Conservation (phyloP, 2,888 invertebrate species). For the Aquatica leii region DNA sequence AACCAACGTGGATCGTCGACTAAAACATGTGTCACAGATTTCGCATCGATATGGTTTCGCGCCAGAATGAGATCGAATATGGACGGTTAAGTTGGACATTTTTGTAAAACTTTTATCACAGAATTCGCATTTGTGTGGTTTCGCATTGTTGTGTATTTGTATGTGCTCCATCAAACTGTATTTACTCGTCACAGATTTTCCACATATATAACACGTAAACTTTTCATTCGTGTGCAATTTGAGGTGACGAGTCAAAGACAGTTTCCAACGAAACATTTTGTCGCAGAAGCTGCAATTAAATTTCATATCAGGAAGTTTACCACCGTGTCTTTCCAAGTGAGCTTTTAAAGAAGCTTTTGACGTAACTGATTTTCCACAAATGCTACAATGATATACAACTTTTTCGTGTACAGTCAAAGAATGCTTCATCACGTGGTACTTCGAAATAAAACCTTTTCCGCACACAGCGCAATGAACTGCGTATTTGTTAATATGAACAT, state of each 20-base stretch:
- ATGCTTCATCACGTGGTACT: no score
- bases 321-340: constrained; percentile 50
- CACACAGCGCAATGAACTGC: no score
- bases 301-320: constrained; percentile 46
- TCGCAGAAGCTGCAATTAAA: no score
- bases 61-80: constrained; percentile 56
- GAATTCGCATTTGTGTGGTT: constrained; percentile 51
- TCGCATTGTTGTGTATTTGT: constrained; percentile 50
- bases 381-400: no score
- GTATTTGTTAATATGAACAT: constrained; percentile 30
- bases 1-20: constrained; percentile 66
- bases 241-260: no score
- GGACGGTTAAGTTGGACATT: constrained; percentile 53
- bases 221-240: no score
- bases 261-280: no score
- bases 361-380: constrained; percentile 48
- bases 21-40: constrained; percentile 62
- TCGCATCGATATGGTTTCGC: constrained; percentile 55
- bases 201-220: constrained; percentile 49
- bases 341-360: constrained; percentile 49
- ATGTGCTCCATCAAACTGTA: constrained; percentile 51
- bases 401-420: no score
- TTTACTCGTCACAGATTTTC: constrained; percentile 50
- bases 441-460: constrained; percentile 21
- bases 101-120: constrained; percentile 52